Evolutionary conservation across 2,888 invertebrate species (phyloP), one percentile per base, ranked within the genome.

Genomic region (Acholoe squamosa): DNA sequence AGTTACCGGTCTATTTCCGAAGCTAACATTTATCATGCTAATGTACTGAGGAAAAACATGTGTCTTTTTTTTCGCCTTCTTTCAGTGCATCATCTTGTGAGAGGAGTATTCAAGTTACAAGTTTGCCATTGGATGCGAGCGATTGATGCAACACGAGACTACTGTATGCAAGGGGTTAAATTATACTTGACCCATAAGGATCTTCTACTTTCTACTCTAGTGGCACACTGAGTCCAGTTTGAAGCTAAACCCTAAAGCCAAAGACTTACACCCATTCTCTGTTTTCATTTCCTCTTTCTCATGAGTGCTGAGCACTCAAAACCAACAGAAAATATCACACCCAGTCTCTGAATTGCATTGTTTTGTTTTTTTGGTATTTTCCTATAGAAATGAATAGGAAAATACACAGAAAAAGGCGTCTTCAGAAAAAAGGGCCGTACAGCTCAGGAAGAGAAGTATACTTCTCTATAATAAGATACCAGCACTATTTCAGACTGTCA

Each of bases 51-150:
- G 10, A 5, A 31, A 80, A 10, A 12, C n/a, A n/a, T n/a, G n/a
- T n/a, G n/a, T n/a, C n/a, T n/a, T n/a, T n/a, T n/a, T n/a, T n/a
- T n/a, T 84, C 25, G 5, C 43, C 3, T 5, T 7, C 25, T 84
- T 84, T 84, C 84, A 84, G 84, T 84, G 84, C 84, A 43, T 19
- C 84, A 84, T 84, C 84, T 84, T 84, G 84, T 84, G 84, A 84
- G 51, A 84, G 51, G n/a, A n/a, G 34, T 43, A 22, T 19, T 5
- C 12, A 84, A 25, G 43, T n/a, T 1, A 14, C 28, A 14, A 14
- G 71, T 14, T 16, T 22, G 71, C 28, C 71, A 71, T 28, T 22
- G 19, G 28, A 25, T 3, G 3, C 7, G 71, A 14, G 31, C 71
- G 25, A 25, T 1, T n/a, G 28, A 28, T 28, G 71, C 12, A 22